Conservation (phyloP, 1,140 invertebrate genomes). For the Drosophila lacertosa region DNA sequence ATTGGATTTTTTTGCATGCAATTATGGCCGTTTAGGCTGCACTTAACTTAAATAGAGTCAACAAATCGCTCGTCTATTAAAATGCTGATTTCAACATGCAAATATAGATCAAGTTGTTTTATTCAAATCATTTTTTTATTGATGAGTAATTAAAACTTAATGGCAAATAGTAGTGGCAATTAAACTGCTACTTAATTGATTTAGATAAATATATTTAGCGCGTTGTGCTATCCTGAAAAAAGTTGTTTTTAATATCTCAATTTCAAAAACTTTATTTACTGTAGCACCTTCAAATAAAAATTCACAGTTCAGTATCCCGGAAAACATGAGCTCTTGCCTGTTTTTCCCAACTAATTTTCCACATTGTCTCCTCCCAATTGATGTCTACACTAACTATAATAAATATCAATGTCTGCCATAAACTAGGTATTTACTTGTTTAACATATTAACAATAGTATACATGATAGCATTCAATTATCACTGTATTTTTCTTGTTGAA, state of each 20-base stretch:
- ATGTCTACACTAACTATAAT: background rate
- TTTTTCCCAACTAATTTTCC: no score
- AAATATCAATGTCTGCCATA: background rate
- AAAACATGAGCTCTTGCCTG: no score
- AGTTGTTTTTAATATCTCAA: no score
- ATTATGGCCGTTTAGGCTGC: background rate
- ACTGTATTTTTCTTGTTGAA: background rate
- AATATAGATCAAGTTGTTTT: background rate
- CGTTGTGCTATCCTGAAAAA: no score
- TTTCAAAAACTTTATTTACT: no score
- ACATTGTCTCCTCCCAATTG: no score
- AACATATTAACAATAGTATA: background rate
- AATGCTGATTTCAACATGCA: slow-evolving; percentile 10
- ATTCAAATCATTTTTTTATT: background rate
- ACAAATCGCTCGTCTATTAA: slow-evolving; percentile 2
- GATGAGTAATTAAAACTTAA: no score
- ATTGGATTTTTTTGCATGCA: slow-evolving; percentile 11
- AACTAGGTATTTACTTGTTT: background rate
- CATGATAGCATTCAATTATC: background rate
- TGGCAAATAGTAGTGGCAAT: no score
- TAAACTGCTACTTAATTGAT: no score
- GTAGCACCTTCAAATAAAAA: no score
- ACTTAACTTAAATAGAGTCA: slow-evolving; percentile 12
- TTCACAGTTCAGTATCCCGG: no score
- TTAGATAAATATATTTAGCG: no score